Evolutionary conservation across 1,140 invertebrate genomes (phyloP).

Genomic region (Sycophaga agraensis): DNA sequence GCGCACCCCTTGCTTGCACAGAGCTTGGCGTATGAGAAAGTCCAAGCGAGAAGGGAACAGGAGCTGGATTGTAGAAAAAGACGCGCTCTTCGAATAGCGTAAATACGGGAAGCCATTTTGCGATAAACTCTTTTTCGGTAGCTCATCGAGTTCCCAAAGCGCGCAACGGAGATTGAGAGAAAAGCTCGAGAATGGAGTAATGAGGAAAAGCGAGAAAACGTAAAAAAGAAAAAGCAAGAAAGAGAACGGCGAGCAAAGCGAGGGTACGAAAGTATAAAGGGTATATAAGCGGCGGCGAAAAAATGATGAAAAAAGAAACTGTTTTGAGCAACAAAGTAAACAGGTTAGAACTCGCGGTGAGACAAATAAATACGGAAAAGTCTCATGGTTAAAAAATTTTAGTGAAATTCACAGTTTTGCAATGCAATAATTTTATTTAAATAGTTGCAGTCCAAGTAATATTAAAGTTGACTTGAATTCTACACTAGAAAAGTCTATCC

Average conservation of each 20-base stretch:
- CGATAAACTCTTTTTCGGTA: conserved; percentile 55
- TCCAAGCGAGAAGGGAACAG: conserved; percentile 1
- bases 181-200: background rate
- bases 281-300: conserved; percentile 21
- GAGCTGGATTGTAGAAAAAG: conserved; percentile 46
- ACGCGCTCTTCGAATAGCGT: conserved; percentile 53
- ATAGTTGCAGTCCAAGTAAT: too few relatives aligned
- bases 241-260: too few relatives aligned
- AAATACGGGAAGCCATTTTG: conserved; percentile 60
- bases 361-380: too few relatives aligned
- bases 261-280: background rate
- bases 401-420: too few relatives aligned
- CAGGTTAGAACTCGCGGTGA: too few relatives aligned
- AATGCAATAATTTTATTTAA: too few relatives aligned
- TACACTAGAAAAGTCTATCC: too few relatives aligned
- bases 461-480: too few relatives aligned
- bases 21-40: background rate
- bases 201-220: background rate
- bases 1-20: background rate
- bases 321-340: too few relatives aligned
- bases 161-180: background rate
- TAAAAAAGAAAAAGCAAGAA: background rate
- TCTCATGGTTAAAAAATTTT: too few relatives aligned
- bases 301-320: background rate
- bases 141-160: conserved; percentile 29